Evolutionary conservation across 2,113 vertebrate species (phyloP).

Genomic region (Mirounga angustirostris): DNA sequence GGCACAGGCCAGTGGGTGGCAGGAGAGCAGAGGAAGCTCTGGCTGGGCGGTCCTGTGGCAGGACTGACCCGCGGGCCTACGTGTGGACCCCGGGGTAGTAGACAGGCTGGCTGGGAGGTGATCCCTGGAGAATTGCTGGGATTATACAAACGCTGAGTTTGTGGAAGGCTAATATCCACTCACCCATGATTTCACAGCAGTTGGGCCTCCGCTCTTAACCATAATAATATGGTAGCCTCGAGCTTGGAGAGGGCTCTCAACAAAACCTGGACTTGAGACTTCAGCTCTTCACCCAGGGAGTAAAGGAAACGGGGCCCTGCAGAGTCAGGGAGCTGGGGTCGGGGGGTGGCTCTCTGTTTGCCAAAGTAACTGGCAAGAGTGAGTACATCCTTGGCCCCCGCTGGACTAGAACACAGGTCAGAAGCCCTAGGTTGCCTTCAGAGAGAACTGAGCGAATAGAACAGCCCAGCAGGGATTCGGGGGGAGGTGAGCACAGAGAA

Average conservation of each 20-base stretch:
- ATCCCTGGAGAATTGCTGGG: neutral
- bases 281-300: neutral
- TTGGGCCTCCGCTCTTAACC: conserved; percentile 18
- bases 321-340: neutral
- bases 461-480: neutral
- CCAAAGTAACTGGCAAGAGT: neutral
- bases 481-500: neutral
- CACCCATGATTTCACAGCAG: neutral
- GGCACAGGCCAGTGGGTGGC: neutral
- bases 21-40: neutral
- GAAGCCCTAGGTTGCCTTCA: neutral
- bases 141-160: neutral
- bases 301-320: neutral
- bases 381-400: neutral
- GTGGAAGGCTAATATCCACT: neutral
- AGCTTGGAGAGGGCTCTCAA: neutral
- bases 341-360: neutral
- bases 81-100: neutral
- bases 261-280: neutral
- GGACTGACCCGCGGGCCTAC: neutral
- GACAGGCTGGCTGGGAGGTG: conserved; percentile 15
- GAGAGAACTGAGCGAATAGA: neutral
- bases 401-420: neutral
- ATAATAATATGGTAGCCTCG: neutral
- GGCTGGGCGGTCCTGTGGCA: neutral